phyloP scores from a whole-genome alignment of 2,113 vertebrate genomes.

The Silurus glanis region DNA sequence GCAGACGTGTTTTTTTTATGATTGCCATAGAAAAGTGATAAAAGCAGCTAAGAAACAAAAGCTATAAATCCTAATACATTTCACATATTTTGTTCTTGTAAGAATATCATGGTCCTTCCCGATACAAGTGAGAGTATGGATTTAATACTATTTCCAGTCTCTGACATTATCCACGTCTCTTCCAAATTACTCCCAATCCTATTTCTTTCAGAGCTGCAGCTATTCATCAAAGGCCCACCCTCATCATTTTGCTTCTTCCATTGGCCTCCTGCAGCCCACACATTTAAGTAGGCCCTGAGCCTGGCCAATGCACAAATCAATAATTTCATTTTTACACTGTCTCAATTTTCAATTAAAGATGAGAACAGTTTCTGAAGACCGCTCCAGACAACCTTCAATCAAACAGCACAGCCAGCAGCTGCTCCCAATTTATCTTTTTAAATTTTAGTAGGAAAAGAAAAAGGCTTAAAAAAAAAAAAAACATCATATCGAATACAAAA shows the following conservation, averaged over 20 bases:
- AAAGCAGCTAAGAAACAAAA: neutral
- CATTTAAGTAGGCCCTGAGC: constrained; percentile 39
- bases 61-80: neutral
- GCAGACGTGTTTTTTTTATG: neutral
- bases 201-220: constrained; percentile 34
- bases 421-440: constrained; percentile 24
- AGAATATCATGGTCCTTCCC: neutral
- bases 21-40: neutral
- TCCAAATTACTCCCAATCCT: constrained; percentile 8
- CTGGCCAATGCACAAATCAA: constrained; percentile 61
- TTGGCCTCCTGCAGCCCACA: constrained; percentile 25
- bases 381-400: constrained; percentile 40
- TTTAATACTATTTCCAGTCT: constrained; percentile 4
- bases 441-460: neutral
- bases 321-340: constrained; percentile 59
- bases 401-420: neutral
- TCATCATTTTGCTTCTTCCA: constrained; percentile 21
- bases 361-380: constrained; percentile 35
- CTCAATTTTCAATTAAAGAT: constrained; percentile 57
- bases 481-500: constrained; percentile 4
- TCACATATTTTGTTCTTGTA: neutral
- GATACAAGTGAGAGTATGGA: neutral
- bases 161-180: neutral
- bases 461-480: neutral
- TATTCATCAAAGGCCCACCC: constrained; percentile 32